phyloP scores from a whole-genome alignment of 2,888 invertebrate species.

The Meghimatium bilineatum region DNA sequence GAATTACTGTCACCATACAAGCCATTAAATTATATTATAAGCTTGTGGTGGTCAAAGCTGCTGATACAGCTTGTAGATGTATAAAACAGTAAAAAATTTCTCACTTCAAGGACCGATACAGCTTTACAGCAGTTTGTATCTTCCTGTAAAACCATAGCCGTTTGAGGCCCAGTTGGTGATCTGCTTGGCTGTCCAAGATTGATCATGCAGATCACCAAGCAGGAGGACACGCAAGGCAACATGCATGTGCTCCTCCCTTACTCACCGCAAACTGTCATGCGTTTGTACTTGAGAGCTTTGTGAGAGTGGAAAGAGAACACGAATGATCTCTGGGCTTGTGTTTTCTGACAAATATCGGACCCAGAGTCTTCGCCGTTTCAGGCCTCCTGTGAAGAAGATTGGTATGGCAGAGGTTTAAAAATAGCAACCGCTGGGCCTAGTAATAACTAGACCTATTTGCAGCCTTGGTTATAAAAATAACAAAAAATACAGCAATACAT shows the following conservation, averaged over 20 bases:
- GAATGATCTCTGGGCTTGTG: constrained; percentile 51
- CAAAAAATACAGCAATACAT: not conserved
- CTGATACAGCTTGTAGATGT: constrained; percentile 5
- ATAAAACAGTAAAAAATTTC: constrained; percentile 8
- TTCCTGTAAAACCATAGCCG: constrained; percentile 23
- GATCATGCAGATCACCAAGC: not conserved
- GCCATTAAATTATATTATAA: constrained; percentile 7
- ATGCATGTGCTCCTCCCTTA: constrained; percentile 38
- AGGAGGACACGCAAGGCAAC: constrained; percentile 22
- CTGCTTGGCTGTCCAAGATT: constrained; percentile 34
- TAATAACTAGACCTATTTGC: constrained; percentile 6
- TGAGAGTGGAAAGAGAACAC: constrained; percentile 49
- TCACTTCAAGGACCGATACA: constrained; percentile 14
- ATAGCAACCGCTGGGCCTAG: not conserved
- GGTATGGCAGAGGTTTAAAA: constrained; percentile 31
- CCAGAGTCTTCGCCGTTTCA: constrained; percentile 49
- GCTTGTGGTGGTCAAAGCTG: constrained; percentile 20
- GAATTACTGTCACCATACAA: not conserved
- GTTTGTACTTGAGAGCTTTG: constrained; percentile 50
- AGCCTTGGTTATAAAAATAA: constrained; percentile 5
- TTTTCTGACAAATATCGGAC: constrained; percentile 50
- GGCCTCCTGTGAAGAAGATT: constrained; percentile 48
- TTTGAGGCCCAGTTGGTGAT: constrained; percentile 23
- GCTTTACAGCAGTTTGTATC: constrained; percentile 15
- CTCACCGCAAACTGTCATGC: constrained; percentile 52